A percentile compares a stretch with the other conserved stretches of the same genome.
These are phyloP conservation scores for Trematomus loennbergii DNA, from an alignment of 2,113 vertebrate species.

Conservation along the genomic window DNA sequence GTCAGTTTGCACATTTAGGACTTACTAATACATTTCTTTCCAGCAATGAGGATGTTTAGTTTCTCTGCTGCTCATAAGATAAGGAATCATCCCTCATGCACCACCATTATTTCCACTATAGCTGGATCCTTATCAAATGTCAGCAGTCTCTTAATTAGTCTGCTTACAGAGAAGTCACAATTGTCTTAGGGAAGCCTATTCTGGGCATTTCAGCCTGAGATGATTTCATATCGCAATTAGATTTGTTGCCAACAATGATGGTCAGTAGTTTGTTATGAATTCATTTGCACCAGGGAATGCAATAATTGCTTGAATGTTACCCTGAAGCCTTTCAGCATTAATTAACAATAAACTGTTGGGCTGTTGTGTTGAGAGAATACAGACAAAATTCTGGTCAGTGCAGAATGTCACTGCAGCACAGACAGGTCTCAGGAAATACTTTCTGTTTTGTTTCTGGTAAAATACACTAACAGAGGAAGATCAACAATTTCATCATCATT, in stretches of 20 bases:
- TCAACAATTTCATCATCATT: not conserved
- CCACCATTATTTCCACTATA: conserved; percentile 49
- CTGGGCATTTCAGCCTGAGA: conserved; percentile 55
- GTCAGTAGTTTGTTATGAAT: conserved; percentile 76
- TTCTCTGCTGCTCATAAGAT: not conserved
- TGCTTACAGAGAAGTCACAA: conserved; percentile 58
- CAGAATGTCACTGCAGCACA: not conserved
- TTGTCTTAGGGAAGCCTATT: conserved; percentile 66
- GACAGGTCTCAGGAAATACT: not conserved
- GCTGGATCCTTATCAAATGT: conserved; percentile 69
- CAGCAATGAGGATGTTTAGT: not conserved
- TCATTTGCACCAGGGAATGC: conserved; percentile 73
- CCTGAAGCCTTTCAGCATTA: conserved; percentile 65
- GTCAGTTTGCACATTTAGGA: not conserved
- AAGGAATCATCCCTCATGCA: conserved; percentile 12
- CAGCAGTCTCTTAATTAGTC: conserved; percentile 71
- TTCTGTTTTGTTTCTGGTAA: not conserved
- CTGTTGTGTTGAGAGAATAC: conserved; percentile 11
- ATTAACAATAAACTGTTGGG: conserved; percentile 56
- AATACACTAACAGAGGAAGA: not conserved
- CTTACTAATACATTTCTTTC: not conserved
- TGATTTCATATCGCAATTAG: conserved; percentile 73
- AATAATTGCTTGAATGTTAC: conserved; percentile 72
- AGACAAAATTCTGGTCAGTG: not conserved
- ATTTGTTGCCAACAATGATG: conserved; percentile 73